Percentiles rank a stretch among this genome's conserved stretches.
These are phyloP conservation scores for Alentia gelatinosa DNA, from an alignment of 2,888 invertebrate genomes.

Conservation along the genomic window DNA sequence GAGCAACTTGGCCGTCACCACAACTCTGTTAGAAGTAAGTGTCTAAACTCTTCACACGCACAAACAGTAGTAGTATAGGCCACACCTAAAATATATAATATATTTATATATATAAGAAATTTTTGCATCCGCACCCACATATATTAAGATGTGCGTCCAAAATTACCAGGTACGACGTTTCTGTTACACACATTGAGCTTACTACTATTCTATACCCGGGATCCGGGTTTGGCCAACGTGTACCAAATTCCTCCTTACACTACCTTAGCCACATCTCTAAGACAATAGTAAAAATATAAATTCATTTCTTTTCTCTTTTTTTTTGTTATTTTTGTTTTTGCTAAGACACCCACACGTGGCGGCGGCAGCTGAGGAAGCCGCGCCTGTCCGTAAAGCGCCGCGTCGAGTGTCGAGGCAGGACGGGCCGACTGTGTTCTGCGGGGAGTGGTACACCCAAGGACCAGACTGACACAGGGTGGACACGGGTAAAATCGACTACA, in stretches of 20 bases:
- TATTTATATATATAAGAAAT: constrained; percentile 36
- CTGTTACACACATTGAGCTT: constrained; percentile 47
- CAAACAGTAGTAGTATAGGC: constrained; percentile 17
- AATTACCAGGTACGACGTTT: constrained; percentile 30
- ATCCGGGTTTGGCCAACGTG: background rate
- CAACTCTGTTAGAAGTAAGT: constrained; percentile 8
- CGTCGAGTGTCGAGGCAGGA: too few species aligned
- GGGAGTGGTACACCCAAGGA: too few species aligned
- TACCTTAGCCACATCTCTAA: constrained; percentile 40
- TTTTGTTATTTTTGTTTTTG: constrained; percentile 6
- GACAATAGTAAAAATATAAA: constrained; percentile 52
- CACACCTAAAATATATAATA: constrained; percentile 54
- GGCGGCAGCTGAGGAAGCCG: background rate
- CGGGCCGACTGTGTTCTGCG: too few species aligned
- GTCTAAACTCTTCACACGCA: constrained; percentile 40
- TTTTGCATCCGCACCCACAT: constrained; percentile 53
- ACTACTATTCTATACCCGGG: background rate
- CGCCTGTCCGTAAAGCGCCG: background rate
- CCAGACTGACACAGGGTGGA: too few species aligned
- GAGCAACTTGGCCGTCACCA: background rate
- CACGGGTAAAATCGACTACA: too few species aligned
- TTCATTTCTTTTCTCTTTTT: background rate
- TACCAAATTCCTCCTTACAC: background rate
- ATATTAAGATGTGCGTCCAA: constrained; percentile 50
- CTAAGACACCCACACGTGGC: constrained; percentile 41